Conservation (phyloP, 2,113 vertebrate genomes). For the Pyxicephalus adspersus region DNA sequence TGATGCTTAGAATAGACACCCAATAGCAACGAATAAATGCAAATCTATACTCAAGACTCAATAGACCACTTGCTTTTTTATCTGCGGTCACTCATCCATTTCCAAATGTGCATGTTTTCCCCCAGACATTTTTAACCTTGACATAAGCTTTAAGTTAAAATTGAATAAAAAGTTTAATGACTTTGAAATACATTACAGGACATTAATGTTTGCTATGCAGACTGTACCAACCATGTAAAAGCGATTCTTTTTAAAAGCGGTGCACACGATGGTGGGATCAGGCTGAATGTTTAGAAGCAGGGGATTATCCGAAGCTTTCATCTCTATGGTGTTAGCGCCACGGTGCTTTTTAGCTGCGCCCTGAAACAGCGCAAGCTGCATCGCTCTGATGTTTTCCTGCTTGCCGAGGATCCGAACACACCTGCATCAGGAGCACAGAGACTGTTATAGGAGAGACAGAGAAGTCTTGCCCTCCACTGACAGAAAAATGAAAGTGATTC, state of each 20-base stretch:
- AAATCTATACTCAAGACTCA: no score
- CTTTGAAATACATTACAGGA: background rate
- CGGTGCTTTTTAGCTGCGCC: conserved; percentile 85
- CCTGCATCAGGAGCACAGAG: conserved; percentile 66
- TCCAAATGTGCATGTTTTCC: no score
- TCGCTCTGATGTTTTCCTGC: conserved; percentile 94
- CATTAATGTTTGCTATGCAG: background rate
- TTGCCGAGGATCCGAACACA: conserved; percentile 96
- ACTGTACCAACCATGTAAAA: conserved; percentile 88
- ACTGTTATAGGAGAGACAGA: background rate
- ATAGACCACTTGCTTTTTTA: no score
- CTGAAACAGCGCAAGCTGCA: conserved; percentile 91
- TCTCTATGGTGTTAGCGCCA: conserved; percentile 91
- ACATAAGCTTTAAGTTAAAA: no score
- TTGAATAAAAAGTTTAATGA: background rate
- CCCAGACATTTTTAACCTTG: no score
- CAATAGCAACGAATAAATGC: no score
- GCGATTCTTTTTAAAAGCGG: conserved; percentile 96
- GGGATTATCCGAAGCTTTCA: conserved; percentile 97
- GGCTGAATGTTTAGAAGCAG: conserved; percentile 85
- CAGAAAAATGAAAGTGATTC: background rate
- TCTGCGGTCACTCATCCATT: no score
- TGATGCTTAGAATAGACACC: no score
- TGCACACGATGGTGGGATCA: conserved; percentile 94
- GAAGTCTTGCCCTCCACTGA: background rate